Percentiles rank a stretch among this genome's conserved stretches.
Evolutionary conservation across 2,113 vertebrate genomes (phyloP).

Genomic region (Mus pahari): DNA sequence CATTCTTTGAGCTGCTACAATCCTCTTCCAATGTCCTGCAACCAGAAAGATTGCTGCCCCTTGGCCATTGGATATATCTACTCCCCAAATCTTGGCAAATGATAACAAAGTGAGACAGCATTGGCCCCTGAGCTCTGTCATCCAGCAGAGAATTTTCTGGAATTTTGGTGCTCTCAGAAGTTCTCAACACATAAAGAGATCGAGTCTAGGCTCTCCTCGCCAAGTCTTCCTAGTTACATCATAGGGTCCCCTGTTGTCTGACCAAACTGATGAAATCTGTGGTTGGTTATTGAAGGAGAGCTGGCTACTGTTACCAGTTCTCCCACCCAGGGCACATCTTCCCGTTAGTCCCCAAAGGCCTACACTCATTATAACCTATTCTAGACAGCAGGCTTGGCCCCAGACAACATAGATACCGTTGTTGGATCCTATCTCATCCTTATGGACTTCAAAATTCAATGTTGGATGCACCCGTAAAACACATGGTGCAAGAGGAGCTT

Average conservation of each 20-base stretch:
- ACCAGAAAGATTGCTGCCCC: background rate
- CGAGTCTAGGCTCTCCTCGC: background rate
- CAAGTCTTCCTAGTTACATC: background rate
- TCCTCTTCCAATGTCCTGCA: background rate
- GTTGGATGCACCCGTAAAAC: background rate
- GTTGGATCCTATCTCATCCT: background rate
- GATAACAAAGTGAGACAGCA: background rate
- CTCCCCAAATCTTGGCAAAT: slow-evolving; percentile 19
- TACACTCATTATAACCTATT: background rate
- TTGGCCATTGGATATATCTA: slow-evolving; percentile 6
- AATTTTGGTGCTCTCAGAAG: background rate
- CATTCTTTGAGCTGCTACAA: background rate
- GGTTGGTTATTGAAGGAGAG: background rate
- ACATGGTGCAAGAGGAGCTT: background rate
- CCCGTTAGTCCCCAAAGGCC: background rate
- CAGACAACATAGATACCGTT: background rate
- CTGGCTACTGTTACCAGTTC: background rate
- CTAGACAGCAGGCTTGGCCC: background rate
- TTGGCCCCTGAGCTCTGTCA: background rate
- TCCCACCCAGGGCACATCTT: background rate
- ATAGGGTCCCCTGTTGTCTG: fast-evolving
- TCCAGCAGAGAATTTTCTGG: background rate
- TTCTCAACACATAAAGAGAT: background rate
- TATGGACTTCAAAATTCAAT: background rate
- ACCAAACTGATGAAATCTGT: background rate